Evolutionary conservation across 2,888 invertebrate genomes (phyloP).

Genomic region (Geophilus truncorum): DNA sequence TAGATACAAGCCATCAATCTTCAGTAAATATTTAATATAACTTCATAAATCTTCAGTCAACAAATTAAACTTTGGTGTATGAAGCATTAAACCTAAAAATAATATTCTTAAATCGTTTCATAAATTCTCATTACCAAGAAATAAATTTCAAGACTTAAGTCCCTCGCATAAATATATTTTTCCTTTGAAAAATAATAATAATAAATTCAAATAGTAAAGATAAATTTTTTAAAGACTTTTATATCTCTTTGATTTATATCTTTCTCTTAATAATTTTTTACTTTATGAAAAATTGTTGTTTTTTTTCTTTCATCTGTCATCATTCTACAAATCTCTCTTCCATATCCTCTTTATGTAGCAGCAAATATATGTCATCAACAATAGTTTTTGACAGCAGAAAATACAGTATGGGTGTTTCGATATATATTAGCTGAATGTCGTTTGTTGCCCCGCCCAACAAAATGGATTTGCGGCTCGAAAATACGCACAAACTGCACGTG

Average conservation of each 20-base stretch:
- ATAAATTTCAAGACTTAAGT: background rate
- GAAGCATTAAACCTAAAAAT: background rate
- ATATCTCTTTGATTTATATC: no score
- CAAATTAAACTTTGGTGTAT: background rate
- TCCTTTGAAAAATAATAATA: no score
- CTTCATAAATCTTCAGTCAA: background rate
- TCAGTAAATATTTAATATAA: background rate
- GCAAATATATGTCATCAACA: background rate
- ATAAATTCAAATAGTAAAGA: background rate
- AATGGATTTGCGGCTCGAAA: no score
- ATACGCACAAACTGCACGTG: background rate
- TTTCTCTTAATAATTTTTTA: no score
- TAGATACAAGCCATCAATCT: background rate
- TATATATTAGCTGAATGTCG: background rate
- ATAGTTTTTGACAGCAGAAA: background rate
- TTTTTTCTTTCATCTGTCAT: background rate
- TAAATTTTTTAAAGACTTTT: background rate
- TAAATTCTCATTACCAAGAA: background rate
- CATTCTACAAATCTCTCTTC: background rate
- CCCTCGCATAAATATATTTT: no score
- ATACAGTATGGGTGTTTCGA: background rate
- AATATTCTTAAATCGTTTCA: background rate
- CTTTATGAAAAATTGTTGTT: no score
- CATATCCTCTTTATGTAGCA: background rate
- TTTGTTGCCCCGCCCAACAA: no score